phyloP scores from a whole-genome alignment of 2,888 invertebrate species.

The Archaeoteleia sp. region DNA sequence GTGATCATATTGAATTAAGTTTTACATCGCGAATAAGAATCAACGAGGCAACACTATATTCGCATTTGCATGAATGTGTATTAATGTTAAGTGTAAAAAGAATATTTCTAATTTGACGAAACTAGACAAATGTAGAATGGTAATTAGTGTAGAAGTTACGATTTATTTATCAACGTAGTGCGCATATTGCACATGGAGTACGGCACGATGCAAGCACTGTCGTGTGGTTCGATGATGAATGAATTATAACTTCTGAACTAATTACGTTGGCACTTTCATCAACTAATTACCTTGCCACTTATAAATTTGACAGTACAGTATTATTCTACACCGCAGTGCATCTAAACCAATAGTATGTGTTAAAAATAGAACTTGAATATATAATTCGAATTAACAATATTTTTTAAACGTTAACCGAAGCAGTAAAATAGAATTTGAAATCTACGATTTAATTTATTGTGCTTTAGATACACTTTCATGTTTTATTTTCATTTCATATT shows the following conservation, averaged over 20 bases:
- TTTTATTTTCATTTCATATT: too few relatives aligned
- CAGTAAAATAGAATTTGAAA: neutral
- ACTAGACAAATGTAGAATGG: constrained; percentile 32
- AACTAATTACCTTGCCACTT: constrained; percentile 44
- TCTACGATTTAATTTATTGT: too few relatives aligned
- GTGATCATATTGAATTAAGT: too few relatives aligned
- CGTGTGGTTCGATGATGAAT: constrained; percentile 49
- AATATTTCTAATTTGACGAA: too few relatives aligned
- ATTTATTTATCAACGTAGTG: constrained; percentile 43
- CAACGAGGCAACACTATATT: too few relatives aligned
- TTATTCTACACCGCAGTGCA: constrained; percentile 26
- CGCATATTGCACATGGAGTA: constrained; percentile 20
- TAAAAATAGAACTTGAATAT: too few relatives aligned
- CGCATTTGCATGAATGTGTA: too few relatives aligned
- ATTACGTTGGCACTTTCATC: constrained; percentile 45
- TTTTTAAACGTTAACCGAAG: too few relatives aligned
- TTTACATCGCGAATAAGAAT: too few relatives aligned
- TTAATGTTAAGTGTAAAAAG: too few relatives aligned
- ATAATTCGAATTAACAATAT: too few relatives aligned
- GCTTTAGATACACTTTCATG: too few relatives aligned
- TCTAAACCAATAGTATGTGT: constrained; percentile 15
- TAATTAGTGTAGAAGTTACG: constrained; percentile 26
- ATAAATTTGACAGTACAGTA: constrained; percentile 43
- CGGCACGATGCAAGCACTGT: constrained; percentile 29
- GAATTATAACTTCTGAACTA: constrained; percentile 52